Evolutionary conservation across 2,113 vertebrate species (phyloP), one percentile per base, ranked within the genome.

Genomic region (Spizaetus ornatus): DNA sequence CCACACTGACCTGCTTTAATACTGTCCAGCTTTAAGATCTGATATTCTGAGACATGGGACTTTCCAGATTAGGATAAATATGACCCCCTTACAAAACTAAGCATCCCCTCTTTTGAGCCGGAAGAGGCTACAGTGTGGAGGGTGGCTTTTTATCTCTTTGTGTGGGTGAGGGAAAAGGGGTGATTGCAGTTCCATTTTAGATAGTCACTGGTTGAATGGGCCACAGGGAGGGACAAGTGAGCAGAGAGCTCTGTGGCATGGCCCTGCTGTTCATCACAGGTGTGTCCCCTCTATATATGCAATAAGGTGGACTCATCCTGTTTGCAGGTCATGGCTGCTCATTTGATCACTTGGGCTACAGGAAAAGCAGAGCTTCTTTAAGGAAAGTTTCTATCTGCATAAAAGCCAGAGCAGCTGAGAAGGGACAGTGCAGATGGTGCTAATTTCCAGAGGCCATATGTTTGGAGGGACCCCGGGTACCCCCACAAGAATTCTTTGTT

Each of bases 401-500:
- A 61, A 82, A 83, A 92, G 13, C 15, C 40, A 72, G 76, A 83
- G 40, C 69, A 55, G 55, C 81, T 72, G 86, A 93, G 86, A 82
- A 91, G 48, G 69, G 56, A 86, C 59, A 70, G 50, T 42, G 67
- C 94, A 94, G 85, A 93, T 93, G 95, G 83, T 84, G 86, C 74
- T 95, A 16, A 94, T 97, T 95, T 93, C 74, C 84, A 96, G 73
- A 42, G 86, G 72, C 77, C 86, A 53, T 91, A 52, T 82, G 80
- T 86, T 94, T 89, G 81, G 70, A 95, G 53, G 91, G 88, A 93
- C 83, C 66, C 82, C 0, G 20, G 56, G 65, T 89, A 91, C 71
- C 62, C 86, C 81, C 62, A 16, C 48, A 79, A 91, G 73, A 82
- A 95, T 72, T 72, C 81, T 85, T 96, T 95, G 85, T 95, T 97